Conservation (phyloP, 2,113 vertebrate genomes). For the Mobula hypostoma region DNA sequence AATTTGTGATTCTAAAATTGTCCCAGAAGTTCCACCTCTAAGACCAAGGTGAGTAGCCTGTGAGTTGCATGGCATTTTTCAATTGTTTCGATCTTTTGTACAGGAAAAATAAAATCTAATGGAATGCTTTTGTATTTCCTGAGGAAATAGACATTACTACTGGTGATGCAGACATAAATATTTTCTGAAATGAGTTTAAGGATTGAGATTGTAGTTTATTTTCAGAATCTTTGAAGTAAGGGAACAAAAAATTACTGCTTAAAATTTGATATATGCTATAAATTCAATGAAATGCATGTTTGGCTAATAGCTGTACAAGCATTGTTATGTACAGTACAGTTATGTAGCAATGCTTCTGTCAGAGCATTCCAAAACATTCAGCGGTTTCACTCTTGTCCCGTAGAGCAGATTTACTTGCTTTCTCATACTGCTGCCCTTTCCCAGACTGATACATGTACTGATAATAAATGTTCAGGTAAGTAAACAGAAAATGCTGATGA, state of each 20-base stretch:
- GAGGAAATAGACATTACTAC: neutral
- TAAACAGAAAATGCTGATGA: too few species aligned
- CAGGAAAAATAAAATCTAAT: too few species aligned
- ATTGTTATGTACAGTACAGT: too few species aligned
- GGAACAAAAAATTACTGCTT: too few species aligned
- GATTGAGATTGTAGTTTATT: neutral
- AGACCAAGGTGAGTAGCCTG: neutral
- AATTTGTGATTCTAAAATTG: neutral
- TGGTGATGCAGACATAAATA: neutral
- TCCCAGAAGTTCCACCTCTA: neutral
- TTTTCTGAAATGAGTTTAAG: neutral
- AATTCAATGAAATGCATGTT: too few species aligned
- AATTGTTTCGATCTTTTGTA: neutral
- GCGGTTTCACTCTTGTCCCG: too few species aligned
- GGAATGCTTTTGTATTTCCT: neutral
- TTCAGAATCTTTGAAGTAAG: neutral
- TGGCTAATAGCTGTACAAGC: too few species aligned
- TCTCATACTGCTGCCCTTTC: neutral
- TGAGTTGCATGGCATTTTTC: neutral
- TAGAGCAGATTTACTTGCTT: too few species aligned
- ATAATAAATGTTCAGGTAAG: neutral
- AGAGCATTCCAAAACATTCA: too few species aligned
- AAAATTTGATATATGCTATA: too few species aligned
- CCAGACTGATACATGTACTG: neutral
- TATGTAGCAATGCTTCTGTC: too few species aligned